These are phyloP conservation scores for Procambarus clarkii DNA, from an alignment of 1,140 invertebrate species.

Conservation along the genomic window DNA sequence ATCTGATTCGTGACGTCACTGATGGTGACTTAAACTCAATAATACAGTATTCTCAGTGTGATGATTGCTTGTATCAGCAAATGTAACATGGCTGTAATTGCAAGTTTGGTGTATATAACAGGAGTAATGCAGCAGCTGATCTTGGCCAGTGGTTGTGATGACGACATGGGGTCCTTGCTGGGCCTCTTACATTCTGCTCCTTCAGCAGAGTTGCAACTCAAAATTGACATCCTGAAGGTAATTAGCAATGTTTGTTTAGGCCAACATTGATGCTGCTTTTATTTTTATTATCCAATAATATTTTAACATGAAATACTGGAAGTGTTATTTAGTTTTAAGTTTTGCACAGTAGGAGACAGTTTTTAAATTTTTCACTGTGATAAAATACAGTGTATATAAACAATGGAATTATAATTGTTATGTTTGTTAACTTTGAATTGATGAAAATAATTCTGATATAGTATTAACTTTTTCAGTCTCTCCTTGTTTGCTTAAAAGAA, in stretches of 20 bases:
- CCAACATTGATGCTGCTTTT: too few relatives aligned
- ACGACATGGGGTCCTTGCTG: slow-evolving; percentile 94
- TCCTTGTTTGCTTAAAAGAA: slow-evolving; percentile 91
- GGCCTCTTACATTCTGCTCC: slow-evolving; percentile 93
- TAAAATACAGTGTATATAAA: background rate
- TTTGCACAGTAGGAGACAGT: too few relatives aligned
- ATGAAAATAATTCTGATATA: too few relatives aligned
- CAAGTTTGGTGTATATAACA: slow-evolving; percentile 2
- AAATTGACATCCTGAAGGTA: slow-evolving; percentile 93
- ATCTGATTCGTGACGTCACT: too few relatives aligned
- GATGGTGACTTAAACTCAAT: too few relatives aligned
- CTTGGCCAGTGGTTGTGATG: slow-evolving; percentile 92
- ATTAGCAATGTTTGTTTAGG: background rate
- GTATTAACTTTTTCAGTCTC: slow-evolving; percentile 78
- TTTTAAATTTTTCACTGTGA: too few relatives aligned
- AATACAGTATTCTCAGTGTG: too few relatives aligned
- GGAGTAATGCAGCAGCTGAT: slow-evolving; percentile 86
- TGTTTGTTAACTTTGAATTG: slow-evolving; percentile 8
- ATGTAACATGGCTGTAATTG: slow-evolving; percentile 8
- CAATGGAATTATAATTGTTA: background rate
- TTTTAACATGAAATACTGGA: too few relatives aligned
- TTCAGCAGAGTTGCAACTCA: slow-evolving; percentile 86
- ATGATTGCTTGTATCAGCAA: too few relatives aligned
- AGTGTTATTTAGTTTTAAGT: too few relatives aligned
- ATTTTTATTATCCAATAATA: too few relatives aligned